phyloP scores from a whole-genome alignment of 2,888 invertebrate genomes.

The Adelphocoris suturalis region DNA sequence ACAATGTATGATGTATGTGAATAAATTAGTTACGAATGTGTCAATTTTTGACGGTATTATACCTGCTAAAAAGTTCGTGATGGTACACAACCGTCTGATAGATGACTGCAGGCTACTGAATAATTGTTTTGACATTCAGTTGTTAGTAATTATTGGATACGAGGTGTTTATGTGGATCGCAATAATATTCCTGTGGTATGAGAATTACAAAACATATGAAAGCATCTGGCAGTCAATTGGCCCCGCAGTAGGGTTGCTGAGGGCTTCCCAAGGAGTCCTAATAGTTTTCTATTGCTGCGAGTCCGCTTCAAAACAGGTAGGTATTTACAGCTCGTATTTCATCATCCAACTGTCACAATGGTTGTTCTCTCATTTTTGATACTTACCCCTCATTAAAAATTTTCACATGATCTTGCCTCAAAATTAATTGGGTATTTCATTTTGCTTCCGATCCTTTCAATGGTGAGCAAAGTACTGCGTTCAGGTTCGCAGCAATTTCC shows the following conservation, averaged over 20 bases:
- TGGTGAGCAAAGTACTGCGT: too few species aligned
- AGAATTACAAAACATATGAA: background rate
- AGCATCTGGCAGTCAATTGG: background rate
- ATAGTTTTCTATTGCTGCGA: background rate
- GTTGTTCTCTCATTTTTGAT: too few species aligned
- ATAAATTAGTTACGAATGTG: background rate
- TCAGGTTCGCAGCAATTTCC: too few species aligned
- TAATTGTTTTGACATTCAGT: background rate
- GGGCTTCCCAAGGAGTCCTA: background rate
- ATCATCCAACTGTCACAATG: too few species aligned
- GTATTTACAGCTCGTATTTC: background rate
- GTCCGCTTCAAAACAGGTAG: background rate
- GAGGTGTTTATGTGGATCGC: background rate
- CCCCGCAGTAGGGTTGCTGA: background rate
- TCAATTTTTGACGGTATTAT: background rate
- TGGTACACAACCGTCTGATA: background rate
- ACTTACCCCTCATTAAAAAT: too few species aligned
- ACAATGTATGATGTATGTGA: background rate
- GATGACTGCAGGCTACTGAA: background rate
- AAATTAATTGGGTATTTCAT: too few species aligned
- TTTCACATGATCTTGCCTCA: too few species aligned
- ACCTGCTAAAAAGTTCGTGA: background rate
- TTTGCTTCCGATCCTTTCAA: too few species aligned
- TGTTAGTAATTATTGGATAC: background rate
- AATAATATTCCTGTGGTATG: background rate